These are phyloP conservation scores for Lepidonotus clava DNA, from an alignment of 2,888 invertebrate genomes.

Conservation along the genomic window DNA sequence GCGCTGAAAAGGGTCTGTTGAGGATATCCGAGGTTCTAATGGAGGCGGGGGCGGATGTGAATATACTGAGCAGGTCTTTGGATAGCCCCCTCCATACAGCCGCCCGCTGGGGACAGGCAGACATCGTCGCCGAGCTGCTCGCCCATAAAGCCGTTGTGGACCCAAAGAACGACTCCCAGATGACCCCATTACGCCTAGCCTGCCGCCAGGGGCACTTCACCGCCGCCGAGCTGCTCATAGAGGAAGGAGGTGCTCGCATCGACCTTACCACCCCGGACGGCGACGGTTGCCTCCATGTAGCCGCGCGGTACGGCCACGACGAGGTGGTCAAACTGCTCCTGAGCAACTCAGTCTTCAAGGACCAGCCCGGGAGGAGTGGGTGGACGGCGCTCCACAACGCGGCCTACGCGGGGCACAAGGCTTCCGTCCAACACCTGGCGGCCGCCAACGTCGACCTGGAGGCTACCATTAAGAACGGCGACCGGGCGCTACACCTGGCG, in stretches of 20 bases:
- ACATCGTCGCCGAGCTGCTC: slow-evolving; percentile 73
- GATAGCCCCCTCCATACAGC: slow-evolving; percentile 78
- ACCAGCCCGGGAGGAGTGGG: slow-evolving; percentile 68
- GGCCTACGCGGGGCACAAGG: slow-evolving; percentile 73
- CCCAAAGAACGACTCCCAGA: neutral
- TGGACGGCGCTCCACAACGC: slow-evolving; percentile 79
- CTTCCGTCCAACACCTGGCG: slow-evolving; percentile 73
- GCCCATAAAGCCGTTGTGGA: neutral
- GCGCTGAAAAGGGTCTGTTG: slow-evolving; percentile 52
- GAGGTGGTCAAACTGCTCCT: slow-evolving; percentile 30
- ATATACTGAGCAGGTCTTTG: slow-evolving; percentile 6
- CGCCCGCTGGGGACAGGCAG: slow-evolving; percentile 73
- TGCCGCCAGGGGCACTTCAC: slow-evolving; percentile 6
- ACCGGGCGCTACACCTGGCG: slow-evolving; percentile 64
- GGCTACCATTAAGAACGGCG: slow-evolving; percentile 56
- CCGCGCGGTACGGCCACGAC: slow-evolving; percentile 37
- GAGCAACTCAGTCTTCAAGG: slow-evolving; percentile 26
- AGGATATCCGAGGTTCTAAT: slow-evolving; percentile 39
- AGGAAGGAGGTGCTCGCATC: neutral
- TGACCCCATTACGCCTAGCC: slow-evolving; percentile 29
- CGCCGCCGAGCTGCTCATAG: slow-evolving; percentile 49
- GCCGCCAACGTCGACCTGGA: slow-evolving; percentile 73
- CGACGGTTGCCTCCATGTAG: slow-evolving; percentile 31
- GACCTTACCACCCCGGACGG: neutral
- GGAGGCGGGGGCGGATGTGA: slow-evolving; percentile 51